Conservation (phyloP, 1,140 invertebrate species). For the Anoplophora glabripennis region DNA sequence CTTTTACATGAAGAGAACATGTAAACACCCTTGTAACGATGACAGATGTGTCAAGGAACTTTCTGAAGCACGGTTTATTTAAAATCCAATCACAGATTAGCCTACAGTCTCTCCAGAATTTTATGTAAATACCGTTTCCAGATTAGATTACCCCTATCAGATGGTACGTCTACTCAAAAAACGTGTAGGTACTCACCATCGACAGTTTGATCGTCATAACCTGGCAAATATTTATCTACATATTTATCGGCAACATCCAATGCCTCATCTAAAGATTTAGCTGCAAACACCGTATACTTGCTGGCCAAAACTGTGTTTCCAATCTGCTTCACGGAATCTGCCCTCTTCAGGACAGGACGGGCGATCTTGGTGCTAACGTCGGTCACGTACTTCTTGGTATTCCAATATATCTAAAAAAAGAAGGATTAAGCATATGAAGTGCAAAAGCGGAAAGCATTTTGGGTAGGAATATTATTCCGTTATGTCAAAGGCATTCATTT, state of each 20-base stretch:
- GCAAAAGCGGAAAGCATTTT: no score
- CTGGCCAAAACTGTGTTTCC: slow-evolving; percentile 62
- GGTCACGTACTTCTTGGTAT: slow-evolving; percentile 71
- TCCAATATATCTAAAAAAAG: slow-evolving; percentile 66
- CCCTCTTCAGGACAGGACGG: slow-evolving; percentile 65
- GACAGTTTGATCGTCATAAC: slow-evolving; percentile 48
- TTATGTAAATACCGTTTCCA: no score
- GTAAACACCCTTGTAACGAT: no score
- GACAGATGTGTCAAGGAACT: no score
- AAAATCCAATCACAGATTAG: no score
- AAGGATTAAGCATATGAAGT: slow-evolving; percentile 2
- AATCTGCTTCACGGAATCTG: slow-evolving; percentile 74
- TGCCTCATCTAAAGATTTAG: slow-evolving; percentile 66
- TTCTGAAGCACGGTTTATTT: no score
- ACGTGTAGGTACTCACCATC: slow-evolving; percentile 16
- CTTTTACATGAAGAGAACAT: no score
- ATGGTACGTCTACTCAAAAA: no score
- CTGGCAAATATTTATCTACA: slow-evolving; percentile 75
- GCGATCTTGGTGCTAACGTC: slow-evolving; percentile 57
- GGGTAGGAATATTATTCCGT: no score
- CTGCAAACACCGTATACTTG: slow-evolving; percentile 66
- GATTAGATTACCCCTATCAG: no score
- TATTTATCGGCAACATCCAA: slow-evolving; percentile 73
- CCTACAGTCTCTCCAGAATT: no score
- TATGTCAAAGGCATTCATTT: no score